Evolutionary conservation across 2,888 invertebrate species (phyloP), one percentile per base, ranked within the genome.

Genomic region (Drosophila fulvimacula): DNA sequence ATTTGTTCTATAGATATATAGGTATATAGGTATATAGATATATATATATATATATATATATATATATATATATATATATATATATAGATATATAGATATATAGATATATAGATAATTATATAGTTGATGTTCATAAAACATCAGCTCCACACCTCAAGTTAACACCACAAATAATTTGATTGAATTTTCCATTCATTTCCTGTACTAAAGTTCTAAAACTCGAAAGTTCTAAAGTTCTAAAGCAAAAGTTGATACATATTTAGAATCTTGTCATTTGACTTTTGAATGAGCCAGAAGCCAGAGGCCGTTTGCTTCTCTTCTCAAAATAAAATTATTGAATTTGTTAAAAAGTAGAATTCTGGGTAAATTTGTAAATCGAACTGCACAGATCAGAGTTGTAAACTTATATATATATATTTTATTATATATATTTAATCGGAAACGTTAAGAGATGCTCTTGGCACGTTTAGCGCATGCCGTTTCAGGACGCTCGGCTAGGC

Each of bases 401-500:
- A 7, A n/a, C 10, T 6, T 15, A 24, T 17, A n/a, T 19, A 34
- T 0, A 32, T 19, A 34, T 46, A 27, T 27, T 13, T 34, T 13
- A 34, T 13, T 9, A 34, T 19, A 34, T 10, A 41, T 32, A n/a
- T 5, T 32, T 32, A 9, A 36, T 17, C 4, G 36, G 9, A 36
- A 44, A n/a, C 0, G 10, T 10, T 13, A n/a, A 15, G 24, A 21
- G 52, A 82, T 88, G 82, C 65, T 82, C 9, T 58, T 88, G 72
- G 66, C 84, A 41, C 89, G 82, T 11, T 48, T 82, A 19, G 30
- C 52, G n/a, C 55, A 74, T 10, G 10, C 38, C 3, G 59, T 81
- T 42, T 63, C 81, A 5, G 51, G 53, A 2, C 66, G 69, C 30
- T 51, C 84, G 11, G 7, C 66, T 3, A 61, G 59, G 6, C 49